A percentile compares a stretch with the other conserved stretches of the same genome.
phyloP scores from a whole-genome alignment of 2,113 vertebrate genomes.

The Callipepla californica region DNA sequence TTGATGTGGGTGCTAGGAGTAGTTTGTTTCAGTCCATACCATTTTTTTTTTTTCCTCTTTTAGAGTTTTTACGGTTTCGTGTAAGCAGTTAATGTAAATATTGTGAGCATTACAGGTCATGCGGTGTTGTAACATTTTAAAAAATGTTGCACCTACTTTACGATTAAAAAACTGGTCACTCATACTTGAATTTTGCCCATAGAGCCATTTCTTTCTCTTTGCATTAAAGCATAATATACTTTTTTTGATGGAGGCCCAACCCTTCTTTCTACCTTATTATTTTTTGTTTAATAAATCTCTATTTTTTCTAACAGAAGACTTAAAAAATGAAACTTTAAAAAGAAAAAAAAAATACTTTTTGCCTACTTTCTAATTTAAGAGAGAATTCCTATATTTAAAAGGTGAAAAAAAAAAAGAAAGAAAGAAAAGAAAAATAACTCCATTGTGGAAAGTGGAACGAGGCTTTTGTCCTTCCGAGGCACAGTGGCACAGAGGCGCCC shows the following conservation, averaged over 20 bases:
- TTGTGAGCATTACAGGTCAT: slow-evolving; percentile 96
- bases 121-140: slow-evolving; percentile 95
- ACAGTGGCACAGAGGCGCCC: not conserved
- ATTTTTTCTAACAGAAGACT: slow-evolving; percentile 74
- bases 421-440: not conserved
- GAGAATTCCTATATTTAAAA: slow-evolving; percentile 73
- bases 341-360: slow-evolving; percentile 64
- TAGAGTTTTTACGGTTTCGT: slow-evolving; percentile 85
- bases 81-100: slow-evolving; percentile 95
- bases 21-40: slow-evolving; percentile 83
- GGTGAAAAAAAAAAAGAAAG: not conserved
- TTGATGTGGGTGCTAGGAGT: slow-evolving; percentile 86
- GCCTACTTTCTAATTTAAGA: slow-evolving; percentile 75
- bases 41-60: slow-evolving; percentile 62
- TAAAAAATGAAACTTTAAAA: slow-evolving; percentile 61
- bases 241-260: slow-evolving; percentile 79
- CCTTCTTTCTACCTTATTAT: slow-evolving; percentile 72
- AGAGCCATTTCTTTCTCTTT: slow-evolving; percentile 84
- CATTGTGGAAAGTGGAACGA: slow-evolving; percentile 58
- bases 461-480: slow-evolving; percentile 39
- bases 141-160: slow-evolving; percentile 96
- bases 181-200: slow-evolving; percentile 87
- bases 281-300: slow-evolving; percentile 78
- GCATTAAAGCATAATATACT: slow-evolving; percentile 74
- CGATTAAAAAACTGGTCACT: slow-evolving; percentile 96